Conservation (phyloP, 1,140 invertebrate genomes). For the Trialeurodes vaporariorum region DNA sequence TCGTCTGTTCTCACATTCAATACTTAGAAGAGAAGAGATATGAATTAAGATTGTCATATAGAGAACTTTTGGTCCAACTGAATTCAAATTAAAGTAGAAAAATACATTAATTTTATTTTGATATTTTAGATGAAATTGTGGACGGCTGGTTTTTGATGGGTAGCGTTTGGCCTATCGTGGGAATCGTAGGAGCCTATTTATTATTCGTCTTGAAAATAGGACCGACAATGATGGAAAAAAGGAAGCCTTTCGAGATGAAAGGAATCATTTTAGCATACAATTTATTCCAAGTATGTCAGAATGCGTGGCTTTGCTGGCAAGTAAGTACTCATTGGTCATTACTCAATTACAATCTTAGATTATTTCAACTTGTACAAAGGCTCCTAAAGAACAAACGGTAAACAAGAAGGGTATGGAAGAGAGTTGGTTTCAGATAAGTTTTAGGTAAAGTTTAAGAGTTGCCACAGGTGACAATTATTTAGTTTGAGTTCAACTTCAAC, state of each 20-base stretch:
- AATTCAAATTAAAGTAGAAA: too few species aligned
- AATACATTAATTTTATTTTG: too few species aligned
- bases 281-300: constrained; percentile 1
- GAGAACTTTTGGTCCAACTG: too few species aligned
- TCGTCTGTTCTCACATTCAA: too few species aligned
- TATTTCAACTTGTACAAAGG: neutral
- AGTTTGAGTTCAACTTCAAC: too few species aligned
- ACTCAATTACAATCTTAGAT: neutral
- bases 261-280: constrained; percentile 1
- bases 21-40: too few species aligned
- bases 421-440: too few species aligned
- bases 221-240: constrained; percentile 7
- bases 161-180: neutral
- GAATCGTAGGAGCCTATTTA: neutral
- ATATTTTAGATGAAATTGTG: constrained; percentile 4
- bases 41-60: too few species aligned
- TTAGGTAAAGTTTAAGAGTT: too few species aligned
- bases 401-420: neutral
- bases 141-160: constrained; percentile 1
- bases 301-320: neutral
- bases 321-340: constrained; percentile 1
- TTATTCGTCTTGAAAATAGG: constrained; percentile 3
- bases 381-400: neutral
- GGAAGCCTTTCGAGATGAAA: constrained; percentile 9
- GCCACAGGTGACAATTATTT: too few species aligned